A percentile compares a stretch with the other conserved stretches of the same genome.
These are phyloP conservation scores for Hylia prasina DNA, from an alignment of 2,113 vertebrate genomes.

Conservation along the genomic window DNA sequence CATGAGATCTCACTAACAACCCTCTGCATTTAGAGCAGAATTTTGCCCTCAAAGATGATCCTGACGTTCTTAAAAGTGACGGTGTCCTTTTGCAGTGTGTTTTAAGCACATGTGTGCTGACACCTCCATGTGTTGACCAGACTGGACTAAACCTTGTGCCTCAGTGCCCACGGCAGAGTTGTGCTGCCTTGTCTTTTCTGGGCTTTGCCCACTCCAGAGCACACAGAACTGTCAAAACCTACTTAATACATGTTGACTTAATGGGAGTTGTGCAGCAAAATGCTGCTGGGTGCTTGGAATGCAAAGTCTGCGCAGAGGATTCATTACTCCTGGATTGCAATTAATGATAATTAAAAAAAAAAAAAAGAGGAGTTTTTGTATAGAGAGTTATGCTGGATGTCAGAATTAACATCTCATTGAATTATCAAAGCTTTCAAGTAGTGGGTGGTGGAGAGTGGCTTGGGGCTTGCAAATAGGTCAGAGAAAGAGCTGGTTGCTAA, in stretches of 20 bases:
- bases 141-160: neutral
- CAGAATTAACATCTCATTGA: conserved; percentile 56
- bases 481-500: conserved; percentile 17
- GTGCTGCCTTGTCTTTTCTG: neutral
- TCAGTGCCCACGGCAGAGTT: fast-evolving
- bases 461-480: conserved; percentile 61
- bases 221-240: neutral
- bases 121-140: neutral
- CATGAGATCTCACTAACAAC: neutral
- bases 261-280: neutral
- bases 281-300: neutral
- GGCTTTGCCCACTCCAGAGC: neutral
- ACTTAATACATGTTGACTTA: neutral
- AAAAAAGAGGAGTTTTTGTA: neutral
- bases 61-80: neutral
- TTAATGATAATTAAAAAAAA: neutral
- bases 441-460: conserved; percentile 36
- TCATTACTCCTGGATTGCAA: conserved; percentile 6
- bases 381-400: neutral
- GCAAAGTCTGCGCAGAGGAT: neutral
- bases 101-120: neutral
- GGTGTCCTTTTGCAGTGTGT: neutral
- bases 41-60: neutral
- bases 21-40: neutral
- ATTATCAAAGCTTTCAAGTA: conserved; percentile 43